Base-by-base conservation (phyloP, 1,140 invertebrate species). In the Phthorimaea operculella region DNA sequence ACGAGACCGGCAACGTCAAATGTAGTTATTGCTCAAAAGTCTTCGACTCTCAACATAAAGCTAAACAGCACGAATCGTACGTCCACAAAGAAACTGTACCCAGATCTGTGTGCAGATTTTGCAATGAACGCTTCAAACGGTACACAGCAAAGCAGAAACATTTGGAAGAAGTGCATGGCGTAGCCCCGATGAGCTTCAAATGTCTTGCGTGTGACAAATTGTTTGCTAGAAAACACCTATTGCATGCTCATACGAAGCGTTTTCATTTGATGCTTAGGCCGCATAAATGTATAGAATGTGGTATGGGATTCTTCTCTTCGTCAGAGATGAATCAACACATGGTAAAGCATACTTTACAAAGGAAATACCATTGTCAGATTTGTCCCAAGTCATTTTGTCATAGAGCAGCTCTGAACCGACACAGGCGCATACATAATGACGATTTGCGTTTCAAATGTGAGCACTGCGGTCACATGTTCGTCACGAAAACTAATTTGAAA, bases 371-470 rank as follows among this genome's bases (percentile, higher is more conserved):
- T 52, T 90, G 89, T 69, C 74, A 80, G 5, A 66, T 83, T 3
- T 90, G 89, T 62, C 70, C 69, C 10, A 85, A 87, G 59, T 65
- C 70, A 0, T 87, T 72, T 33, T 71, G 68, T 8, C 60, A 70
- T 12, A 70, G 73, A 36, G 73, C 63, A 33, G 84, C 85, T 10
- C 61, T 88, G 81, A 94, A 91, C 44, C 89, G 94, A 33, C 96
- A 97, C 69, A 90, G 95, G 86, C 90, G 90, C 34, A 91, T 92
- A 17, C 93, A 95, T 65, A 81, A 83, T 1, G 85, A 88, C 5
- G 81, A 84, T 28, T 74, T 76, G 47, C 79, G 79, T 0, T 79
- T 68, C 55, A 63, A 59, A 2, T 83, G 77, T 52, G 42, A 60
- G 14, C 49, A 71, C 58, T 83, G 77, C 54, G 73, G 71, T 34